Percentiles rank a stretch among this genome's conserved stretches.
These are phyloP conservation scores for Clivina fossor DNA, from an alignment of 2,888 invertebrate species.

Conservation along the genomic window DNA sequence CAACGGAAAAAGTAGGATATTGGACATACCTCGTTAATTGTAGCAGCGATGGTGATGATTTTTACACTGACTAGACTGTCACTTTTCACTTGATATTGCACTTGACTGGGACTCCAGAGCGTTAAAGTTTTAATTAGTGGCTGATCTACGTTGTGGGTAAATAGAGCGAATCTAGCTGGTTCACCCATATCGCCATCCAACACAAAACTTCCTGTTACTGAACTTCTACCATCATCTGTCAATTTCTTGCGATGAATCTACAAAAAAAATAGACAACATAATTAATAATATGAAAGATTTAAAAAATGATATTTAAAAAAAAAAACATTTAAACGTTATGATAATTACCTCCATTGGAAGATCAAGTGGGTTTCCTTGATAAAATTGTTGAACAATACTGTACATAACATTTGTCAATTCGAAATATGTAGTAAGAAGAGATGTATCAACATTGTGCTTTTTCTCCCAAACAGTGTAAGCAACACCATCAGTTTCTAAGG, in stretches of 20 bases:
- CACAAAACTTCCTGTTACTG: conserved; percentile 58
- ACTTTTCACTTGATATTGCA: conserved; percentile 53
- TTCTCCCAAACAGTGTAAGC: conserved; percentile 58
- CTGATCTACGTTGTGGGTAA: conserved; percentile 56
- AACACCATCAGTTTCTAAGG: conserved; percentile 53
- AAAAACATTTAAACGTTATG: not conserved
- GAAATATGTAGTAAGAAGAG: conserved; percentile 58
- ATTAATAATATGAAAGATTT: too few relatives aligned
- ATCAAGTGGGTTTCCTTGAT: conserved; percentile 53
- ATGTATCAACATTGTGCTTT: conserved; percentile 57
- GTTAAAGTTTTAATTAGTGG: conserved; percentile 57
- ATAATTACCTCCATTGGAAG: conserved; percentile 53
- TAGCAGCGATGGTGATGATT: conserved; percentile 56
- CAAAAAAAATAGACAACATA: conserved; percentile 38
- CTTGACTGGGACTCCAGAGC: conserved; percentile 56
- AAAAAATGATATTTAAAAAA: too few relatives aligned
- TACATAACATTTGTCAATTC: conserved; percentile 56
- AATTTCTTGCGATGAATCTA: conserved; percentile 57
- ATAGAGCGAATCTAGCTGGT: conserved; percentile 57
- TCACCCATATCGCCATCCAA: conserved; percentile 57
- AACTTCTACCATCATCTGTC: conserved; percentile 54
- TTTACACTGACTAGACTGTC: conserved; percentile 57
- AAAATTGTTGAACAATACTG: conserved; percentile 54
- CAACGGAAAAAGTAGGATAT: too few relatives aligned
- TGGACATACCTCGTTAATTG: conserved; percentile 54